These are phyloP conservation scores for Pipa parva DNA, from an alignment of 2,113 vertebrate genomes.

Conservation along the genomic window DNA sequence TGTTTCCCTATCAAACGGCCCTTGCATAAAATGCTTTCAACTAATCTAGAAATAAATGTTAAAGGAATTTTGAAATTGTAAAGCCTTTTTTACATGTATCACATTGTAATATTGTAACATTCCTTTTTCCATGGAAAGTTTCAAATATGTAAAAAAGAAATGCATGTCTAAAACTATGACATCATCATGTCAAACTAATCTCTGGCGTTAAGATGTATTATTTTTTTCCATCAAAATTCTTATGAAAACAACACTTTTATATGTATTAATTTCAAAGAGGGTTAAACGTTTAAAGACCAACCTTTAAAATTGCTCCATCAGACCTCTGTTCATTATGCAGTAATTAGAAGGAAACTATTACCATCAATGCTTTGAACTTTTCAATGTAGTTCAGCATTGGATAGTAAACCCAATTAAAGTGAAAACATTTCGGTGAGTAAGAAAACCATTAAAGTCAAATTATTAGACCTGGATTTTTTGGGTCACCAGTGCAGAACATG, in stretches of 20 bases:
- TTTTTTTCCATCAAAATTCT: slow-evolving; percentile 3
- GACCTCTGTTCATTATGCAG: slow-evolving; percentile 63
- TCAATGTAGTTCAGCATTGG: slow-evolving; percentile 62
- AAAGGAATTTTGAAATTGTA: too few species aligned
- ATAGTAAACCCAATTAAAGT: slow-evolving; percentile 68
- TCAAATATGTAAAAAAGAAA: too few species aligned
- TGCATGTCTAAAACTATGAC: too few species aligned
- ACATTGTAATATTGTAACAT: too few species aligned
- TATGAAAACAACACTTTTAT: slow-evolving; percentile 12
- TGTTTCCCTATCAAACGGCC: too few species aligned
- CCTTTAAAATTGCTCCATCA: slow-evolving; percentile 63
- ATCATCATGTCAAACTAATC: too few species aligned
- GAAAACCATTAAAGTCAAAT: slow-evolving; percentile 66
- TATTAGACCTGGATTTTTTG: slow-evolving; percentile 67
- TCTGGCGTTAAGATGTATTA: background rate
- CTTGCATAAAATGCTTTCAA: too few species aligned
- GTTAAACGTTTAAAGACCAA: slow-evolving; percentile 56
- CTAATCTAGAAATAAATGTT: too few species aligned
- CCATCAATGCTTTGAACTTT: slow-evolving; percentile 66
- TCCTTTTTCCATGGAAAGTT: too few species aligned
- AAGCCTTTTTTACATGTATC: too few species aligned
- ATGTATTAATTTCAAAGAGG: slow-evolving; percentile 51
- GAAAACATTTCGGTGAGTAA: slow-evolving; percentile 66
- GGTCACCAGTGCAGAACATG: slow-evolving; percentile 58
- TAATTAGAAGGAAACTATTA: slow-evolving; percentile 71